Conservation (phyloP, 2,797 vertebrate genomes). For the Momotus momota region DNA sequence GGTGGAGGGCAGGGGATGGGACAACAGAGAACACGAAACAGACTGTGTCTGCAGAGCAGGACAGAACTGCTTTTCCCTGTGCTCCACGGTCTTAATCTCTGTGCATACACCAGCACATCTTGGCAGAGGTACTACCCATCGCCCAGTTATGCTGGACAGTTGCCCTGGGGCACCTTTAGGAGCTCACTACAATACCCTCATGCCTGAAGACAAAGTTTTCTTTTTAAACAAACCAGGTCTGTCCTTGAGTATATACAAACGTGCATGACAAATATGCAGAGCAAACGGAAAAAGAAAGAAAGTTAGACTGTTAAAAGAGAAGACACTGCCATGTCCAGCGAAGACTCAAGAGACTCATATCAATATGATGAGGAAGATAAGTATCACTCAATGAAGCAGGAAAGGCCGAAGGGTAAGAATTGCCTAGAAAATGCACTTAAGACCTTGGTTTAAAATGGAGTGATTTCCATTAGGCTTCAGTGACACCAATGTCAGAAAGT, state of each 20-base stretch:
- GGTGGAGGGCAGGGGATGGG: background rate
- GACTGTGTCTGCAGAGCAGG: background rate
- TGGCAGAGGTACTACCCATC: background rate
- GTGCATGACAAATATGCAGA: background rate
- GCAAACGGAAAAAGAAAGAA: background rate
- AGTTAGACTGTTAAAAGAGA: background rate
- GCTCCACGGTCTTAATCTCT: background rate
- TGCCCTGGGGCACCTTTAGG: background rate
- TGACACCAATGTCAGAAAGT: background rate
- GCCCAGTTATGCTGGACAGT: background rate
- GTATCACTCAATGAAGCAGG: background rate
- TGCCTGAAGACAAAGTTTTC: background rate
- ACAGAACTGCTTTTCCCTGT: background rate
- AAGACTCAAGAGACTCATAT: background rate
- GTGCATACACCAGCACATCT: rapidly evolving
- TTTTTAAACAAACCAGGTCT: background rate
- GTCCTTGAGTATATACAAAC: background rate
- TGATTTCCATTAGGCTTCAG: background rate
- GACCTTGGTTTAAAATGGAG: background rate
- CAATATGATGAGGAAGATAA: background rate
- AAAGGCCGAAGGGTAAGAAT: background rate
- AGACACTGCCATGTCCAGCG: background rate
- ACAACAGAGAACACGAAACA: background rate
- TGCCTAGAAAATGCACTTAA: background rate
- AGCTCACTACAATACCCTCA: background rate